Percentiles rank a stretch among this genome's conserved stretches.
phyloP scores from a whole-genome alignment of 2,888 invertebrate species.

The Rhyacophila evoluta region DNA sequence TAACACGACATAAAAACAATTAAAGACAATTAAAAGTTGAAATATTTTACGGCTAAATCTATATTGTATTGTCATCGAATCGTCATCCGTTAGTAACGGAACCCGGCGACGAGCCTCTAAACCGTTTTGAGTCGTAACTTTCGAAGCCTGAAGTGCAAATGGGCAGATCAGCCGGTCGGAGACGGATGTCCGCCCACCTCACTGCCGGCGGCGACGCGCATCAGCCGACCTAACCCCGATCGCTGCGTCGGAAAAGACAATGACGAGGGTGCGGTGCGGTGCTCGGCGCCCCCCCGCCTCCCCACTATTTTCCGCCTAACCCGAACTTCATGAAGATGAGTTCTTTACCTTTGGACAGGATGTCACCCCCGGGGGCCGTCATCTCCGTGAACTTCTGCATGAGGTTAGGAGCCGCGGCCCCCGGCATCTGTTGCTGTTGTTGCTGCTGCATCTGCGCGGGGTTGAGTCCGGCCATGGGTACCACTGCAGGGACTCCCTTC shows the following conservation, averaged over 20 bases:
- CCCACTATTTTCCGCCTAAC: slow-evolving; percentile 80
- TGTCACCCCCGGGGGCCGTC: slow-evolving; percentile 90
- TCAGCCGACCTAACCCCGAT: not conserved
- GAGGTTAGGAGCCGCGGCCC: slow-evolving; percentile 75
- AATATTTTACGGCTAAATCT: slow-evolving; percentile 44
- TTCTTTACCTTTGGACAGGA: slow-evolving; percentile 93
- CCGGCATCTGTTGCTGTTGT: slow-evolving; percentile 61
- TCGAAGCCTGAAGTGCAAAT: not conserved
- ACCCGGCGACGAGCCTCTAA: not conserved
- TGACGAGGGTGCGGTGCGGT: not conserved
- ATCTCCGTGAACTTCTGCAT: slow-evolving; percentile 93
- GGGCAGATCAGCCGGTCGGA: slow-evolving; percentile 18
- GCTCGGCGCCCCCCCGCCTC: slow-evolving; percentile 52
- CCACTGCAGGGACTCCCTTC: slow-evolving; percentile 66
- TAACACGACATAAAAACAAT: not conserved
- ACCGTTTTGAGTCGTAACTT: not conserved
- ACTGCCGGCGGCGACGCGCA: slow-evolving; percentile 3
- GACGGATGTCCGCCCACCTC: slow-evolving; percentile 36
- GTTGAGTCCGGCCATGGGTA: slow-evolving; percentile 64
- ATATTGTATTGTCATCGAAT: slow-evolving; percentile 50
- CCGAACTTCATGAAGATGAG: slow-evolving; percentile 95
- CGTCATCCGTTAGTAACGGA: slow-evolving; percentile 34
- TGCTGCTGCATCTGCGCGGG: slow-evolving; percentile 57
- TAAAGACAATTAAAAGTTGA: slow-evolving; percentile 30
- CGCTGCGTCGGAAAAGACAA: not conserved